Conservation (phyloP, 2,113 vertebrate genomes). For the Zeus faber region DNA sequence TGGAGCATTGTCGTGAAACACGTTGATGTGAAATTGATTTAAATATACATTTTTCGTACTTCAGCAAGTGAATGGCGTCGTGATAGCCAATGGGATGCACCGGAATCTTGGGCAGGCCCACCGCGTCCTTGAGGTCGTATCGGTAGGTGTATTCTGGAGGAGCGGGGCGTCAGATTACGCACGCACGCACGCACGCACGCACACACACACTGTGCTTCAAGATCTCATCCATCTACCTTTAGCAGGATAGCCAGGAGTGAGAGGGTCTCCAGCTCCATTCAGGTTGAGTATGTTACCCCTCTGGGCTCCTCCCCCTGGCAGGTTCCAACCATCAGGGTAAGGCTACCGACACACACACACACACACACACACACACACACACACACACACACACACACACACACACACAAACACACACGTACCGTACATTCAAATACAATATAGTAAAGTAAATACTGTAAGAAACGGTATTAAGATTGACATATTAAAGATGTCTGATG, state of each 20-base stretch:
- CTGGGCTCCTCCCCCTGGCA: constrained; percentile 86
- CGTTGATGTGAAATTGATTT: not conserved
- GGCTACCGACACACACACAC: constrained; percentile 48
- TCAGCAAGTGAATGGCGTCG: constrained; percentile 84
- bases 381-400: no score
- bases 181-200: not conserved
- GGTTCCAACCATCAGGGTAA: constrained; percentile 92
- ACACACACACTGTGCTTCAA: not conserved
- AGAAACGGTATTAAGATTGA: no score
- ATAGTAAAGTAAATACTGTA: no score
- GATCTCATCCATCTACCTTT: constrained; percentile 76
- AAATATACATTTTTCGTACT: constrained; percentile 56
- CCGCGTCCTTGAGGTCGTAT: constrained; percentile 74
- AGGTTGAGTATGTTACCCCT: constrained; percentile 92
- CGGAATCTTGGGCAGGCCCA: constrained; percentile 90
- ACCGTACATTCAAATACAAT: no score
- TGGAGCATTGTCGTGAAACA: not conserved
- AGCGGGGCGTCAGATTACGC: constrained; percentile 9
- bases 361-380: constrained; percentile 7
- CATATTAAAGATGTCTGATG: no score
- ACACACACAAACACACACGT: no score
- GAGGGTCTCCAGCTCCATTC: constrained; percentile 91
- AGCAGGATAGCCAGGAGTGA: constrained; percentile 95
- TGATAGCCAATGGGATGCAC: constrained; percentile 92
- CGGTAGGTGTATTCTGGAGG: constrained; percentile 86